phyloP scores from a whole-genome alignment of 2,888 invertebrate genomes.

The Polyommatus iphigenia region DNA sequence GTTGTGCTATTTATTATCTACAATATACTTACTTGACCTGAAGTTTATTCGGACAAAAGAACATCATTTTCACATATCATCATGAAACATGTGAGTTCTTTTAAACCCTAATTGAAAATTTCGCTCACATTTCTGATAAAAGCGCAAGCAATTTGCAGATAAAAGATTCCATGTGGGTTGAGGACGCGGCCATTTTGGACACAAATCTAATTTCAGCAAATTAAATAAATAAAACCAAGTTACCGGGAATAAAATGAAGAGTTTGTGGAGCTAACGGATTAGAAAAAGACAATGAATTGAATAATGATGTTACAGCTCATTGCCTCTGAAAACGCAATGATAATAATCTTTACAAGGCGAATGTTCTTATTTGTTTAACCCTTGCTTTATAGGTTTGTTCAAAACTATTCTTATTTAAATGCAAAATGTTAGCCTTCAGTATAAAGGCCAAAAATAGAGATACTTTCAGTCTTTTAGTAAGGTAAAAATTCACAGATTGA shows the following conservation, averaged over 20 bases:
- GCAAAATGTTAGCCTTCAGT: too few species aligned
- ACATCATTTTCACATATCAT: background rate
- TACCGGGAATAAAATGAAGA: conserved; percentile 33
- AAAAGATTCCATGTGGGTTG: conserved; percentile 60
- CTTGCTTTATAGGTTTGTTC: too few species aligned
- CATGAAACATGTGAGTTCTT: background rate
- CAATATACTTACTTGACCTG: background rate
- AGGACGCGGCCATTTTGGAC: conserved; percentile 54
- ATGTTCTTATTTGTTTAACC: too few species aligned
- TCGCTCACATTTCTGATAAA: conserved; percentile 49
- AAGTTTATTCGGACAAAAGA: background rate
- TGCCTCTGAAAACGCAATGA: background rate
- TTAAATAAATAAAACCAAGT: conserved; percentile 55
- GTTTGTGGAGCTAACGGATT: background rate
- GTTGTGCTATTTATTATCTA: background rate
- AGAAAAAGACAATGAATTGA: background rate
- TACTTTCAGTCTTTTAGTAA: too few species aligned
- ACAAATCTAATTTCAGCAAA: conserved; percentile 63
- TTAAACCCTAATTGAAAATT: conserved; percentile 46
- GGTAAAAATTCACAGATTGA: too few species aligned
- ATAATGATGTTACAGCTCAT: background rate
- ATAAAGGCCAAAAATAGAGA: too few species aligned
- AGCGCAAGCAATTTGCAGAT: conserved; percentile 59
- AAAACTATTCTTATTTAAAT: too few species aligned
- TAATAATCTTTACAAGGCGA: too few species aligned